Evolutionary conservation across 2,797 vertebrate species (phyloP).

Genomic region (Lutra lutra): DNA sequence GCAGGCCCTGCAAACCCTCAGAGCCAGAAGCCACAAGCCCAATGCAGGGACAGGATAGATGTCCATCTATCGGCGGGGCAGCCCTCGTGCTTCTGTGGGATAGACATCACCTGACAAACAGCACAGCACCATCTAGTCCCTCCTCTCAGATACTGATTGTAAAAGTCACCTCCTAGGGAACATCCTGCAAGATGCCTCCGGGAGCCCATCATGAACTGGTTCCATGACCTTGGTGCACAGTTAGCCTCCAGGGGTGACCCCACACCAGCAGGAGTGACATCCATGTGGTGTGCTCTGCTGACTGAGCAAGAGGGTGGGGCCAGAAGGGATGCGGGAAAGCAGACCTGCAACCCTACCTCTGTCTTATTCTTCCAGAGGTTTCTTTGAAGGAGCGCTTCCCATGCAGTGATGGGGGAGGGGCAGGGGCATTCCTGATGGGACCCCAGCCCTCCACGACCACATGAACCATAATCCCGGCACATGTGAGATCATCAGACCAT

Average conservation of each 20-base stretch:
- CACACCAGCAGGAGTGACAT: not conserved
- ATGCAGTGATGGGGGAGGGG: not conserved
- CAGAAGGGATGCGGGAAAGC: too few species aligned
- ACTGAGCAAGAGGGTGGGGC: not conserved
- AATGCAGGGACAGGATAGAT: not conserved
- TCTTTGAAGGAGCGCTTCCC: not conserved
- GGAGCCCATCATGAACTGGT: not conserved
- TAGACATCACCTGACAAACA: not conserved
- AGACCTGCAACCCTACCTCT: not conserved
- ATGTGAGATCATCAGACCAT: not conserved
- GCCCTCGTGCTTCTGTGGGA: not conserved
- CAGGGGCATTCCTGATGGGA: not conserved
- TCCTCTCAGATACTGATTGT: not conserved
- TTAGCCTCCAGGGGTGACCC: not conserved
- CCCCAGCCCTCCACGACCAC: not conserved
- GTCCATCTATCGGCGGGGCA: not conserved
- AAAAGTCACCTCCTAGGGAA: not conserved
- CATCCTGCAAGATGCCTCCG: not conserved
- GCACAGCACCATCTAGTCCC: not conserved
- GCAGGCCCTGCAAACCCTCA: not conserved
- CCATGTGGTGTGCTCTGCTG: not conserved
- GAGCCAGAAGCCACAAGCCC: not conserved
- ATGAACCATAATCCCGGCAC: too few species aligned
- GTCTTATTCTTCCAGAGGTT: not conserved
- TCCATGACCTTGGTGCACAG: not conserved